Percentiles rank a stretch among this genome's conserved stretches.
Evolutionary conservation across 2,113 vertebrate genomes (phyloP).

Genomic region (Channa maculata): DNA sequence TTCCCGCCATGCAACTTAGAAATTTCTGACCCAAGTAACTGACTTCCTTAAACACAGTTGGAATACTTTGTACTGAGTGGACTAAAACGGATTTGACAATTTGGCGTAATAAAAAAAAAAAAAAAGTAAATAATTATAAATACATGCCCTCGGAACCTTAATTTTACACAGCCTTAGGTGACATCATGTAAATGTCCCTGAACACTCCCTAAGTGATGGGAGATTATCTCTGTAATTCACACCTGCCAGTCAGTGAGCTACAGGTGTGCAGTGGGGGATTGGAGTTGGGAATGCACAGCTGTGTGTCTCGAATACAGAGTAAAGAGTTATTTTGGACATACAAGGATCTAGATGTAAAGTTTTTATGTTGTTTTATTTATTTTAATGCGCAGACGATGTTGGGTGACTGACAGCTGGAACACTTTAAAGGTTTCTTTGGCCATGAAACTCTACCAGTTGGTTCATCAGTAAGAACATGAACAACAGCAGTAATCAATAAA

Average conservation of each 20-base stretch:
- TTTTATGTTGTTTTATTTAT: not conserved
- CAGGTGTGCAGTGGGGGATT: conserved; percentile 43
- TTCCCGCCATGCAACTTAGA: too few relatives aligned
- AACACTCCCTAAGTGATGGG: conserved; percentile 15
- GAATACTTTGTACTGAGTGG: not conserved
- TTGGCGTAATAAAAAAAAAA: not conserved
- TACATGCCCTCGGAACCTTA: not conserved
- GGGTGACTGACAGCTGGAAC: conserved; percentile 11
- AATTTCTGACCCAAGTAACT: too few relatives aligned
- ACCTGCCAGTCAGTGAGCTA: conserved; percentile 63
- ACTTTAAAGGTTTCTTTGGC: conserved; percentile 8
- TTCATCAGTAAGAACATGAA: not conserved
- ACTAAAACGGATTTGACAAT: not conserved
- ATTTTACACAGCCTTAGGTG: conserved; percentile 44
- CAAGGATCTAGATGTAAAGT: conserved; percentile 10
- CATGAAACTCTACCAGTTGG: conserved; percentile 1
- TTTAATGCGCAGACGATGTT: not conserved
- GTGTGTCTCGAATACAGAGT: conserved; percentile 33
- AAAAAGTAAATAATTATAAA: too few relatives aligned
- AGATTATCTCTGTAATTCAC: conserved; percentile 59
- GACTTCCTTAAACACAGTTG: not conserved
- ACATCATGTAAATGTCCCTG: conserved; percentile 50
- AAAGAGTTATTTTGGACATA: conserved; percentile 7
- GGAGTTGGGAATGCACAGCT: conserved; percentile 32
- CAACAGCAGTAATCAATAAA: not conserved